Evolutionary conservation across 2,797 vertebrate species (phyloP).

Genomic region (Crenichthys baileyi): DNA sequence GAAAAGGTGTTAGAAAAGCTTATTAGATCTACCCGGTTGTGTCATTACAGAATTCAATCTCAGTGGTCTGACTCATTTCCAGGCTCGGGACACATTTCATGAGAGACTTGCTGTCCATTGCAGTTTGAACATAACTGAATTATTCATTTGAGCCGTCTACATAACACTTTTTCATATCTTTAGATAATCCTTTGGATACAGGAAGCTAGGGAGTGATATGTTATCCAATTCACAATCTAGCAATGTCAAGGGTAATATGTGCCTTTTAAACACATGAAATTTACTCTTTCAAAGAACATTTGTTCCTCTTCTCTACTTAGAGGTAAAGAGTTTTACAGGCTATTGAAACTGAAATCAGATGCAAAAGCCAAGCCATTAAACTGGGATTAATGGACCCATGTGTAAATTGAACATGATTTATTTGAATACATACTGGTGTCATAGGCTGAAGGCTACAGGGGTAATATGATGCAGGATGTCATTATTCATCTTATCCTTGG

Average conservation of each 20-base stretch:
- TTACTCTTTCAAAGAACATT: conserved; percentile 29
- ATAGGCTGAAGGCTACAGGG: conserved; percentile 45
- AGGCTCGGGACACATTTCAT: conserved; percentile 57
- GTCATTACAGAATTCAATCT: conserved; percentile 69
- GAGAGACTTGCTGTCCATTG: conserved; percentile 50
- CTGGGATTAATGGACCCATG: conserved; percentile 62
- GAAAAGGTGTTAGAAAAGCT: conserved; percentile 62
- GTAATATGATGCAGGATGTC: conserved; percentile 49
- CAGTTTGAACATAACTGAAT: conserved; percentile 51
- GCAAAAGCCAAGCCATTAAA: conserved; percentile 59
- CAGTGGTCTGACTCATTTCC: conserved; percentile 44
- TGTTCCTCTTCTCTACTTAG: conserved; percentile 38
- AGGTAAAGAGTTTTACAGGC: conserved; percentile 41
- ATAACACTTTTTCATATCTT: conserved; percentile 56
- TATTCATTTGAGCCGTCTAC: conserved; percentile 55
- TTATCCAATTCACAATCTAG: conserved; percentile 42
- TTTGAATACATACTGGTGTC: conserved; percentile 63
- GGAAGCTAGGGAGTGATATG: conserved; percentile 20
- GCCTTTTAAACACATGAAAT: conserved; percentile 36
- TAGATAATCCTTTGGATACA: conserved; percentile 47
- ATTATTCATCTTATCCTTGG: conserved; percentile 53
- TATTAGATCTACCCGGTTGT: conserved; percentile 58
- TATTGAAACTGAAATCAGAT: conserved; percentile 55
- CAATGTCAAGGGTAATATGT: conserved; percentile 48
- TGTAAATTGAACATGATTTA: conserved; percentile 63